Base-by-base conservation (phyloP, 2,888 invertebrate species). In the Drosophila suboccidentalis region DNA sequence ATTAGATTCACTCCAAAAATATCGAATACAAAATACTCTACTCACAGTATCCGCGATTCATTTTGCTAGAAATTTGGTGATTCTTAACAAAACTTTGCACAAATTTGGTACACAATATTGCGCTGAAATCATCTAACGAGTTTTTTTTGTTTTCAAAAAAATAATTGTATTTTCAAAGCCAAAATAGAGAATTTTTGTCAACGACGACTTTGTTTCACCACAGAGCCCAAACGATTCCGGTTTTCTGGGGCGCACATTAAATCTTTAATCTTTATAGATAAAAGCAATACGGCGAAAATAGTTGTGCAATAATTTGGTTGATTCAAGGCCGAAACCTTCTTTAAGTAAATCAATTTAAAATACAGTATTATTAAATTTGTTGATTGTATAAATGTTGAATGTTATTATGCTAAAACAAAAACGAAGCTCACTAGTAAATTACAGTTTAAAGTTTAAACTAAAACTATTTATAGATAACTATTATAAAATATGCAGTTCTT, bases 271-370 rank as follows among this genome's bases (percentile, higher is more conserved):
- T 82, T 53, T 22, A 4, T 22, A 22, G 22, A 22, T 22, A 22
- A 60, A 57, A 61, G 84, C 80, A 80, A 78, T 78, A 76, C 61
- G 76, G 64, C 61, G 39, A 60, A n/a, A 74, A 54, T 70, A 64
- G 58, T 67, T 65, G 65, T 57, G 51, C 64, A 49, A 65, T 59
- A 71, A 66, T 59, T 43, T 43, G 75, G 69, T 68, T 19, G 19
- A 43, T 32, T 6, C 19, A 13, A 17, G 17, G 15, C 66, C 65
- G 29, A 55, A 68, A 67, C 86, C 89, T 87, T 88, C 77, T 86
- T 87, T 90, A 84, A 91, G 50, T 62, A 86, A 88, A 86, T 91
- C 91, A 91, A 91, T 91, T 91, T 88, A 53, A 78, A 68, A 61
- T 46, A 62, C 5, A 53, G 51, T 58, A 64, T 68, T 63, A 59